phyloP scores from a whole-genome alignment of 2,888 invertebrate species.

The Melieria omissa region DNA sequence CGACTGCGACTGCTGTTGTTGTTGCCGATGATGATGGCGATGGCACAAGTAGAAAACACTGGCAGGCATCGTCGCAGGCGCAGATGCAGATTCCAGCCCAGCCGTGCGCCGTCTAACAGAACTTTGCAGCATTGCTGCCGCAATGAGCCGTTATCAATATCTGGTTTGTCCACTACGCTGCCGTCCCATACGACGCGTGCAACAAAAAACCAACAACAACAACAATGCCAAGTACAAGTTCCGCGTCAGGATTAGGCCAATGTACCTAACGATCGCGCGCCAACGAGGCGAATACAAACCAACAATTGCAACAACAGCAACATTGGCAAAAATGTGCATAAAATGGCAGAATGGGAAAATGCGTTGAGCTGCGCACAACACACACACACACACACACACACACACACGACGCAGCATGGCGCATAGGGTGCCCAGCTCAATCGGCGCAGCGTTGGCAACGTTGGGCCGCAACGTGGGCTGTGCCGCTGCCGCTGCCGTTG shows the following conservation, averaged over 20 bases:
- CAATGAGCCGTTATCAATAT: constrained; percentile 66
- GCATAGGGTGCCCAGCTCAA: constrained; percentile 35
- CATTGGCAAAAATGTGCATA: constrained; percentile 17
- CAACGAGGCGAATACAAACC: constrained; percentile 31
- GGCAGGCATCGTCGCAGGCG: constrained; percentile 27
- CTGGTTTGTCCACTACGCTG: constrained; percentile 63
- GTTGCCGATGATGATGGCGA: constrained; percentile 38
- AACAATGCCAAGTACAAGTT: constrained; percentile 28
- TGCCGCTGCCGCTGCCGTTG: neutral
- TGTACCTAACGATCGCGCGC: constrained; percentile 54
- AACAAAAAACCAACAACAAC: constrained; percentile 28
- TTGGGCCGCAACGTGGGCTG: neutral
- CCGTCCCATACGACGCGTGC: constrained; percentile 40
- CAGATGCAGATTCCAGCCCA: constrained; percentile 19
- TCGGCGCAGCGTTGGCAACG: constrained; percentile 42
- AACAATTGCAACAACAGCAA: constrained; percentile 36
- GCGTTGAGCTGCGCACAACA: too few relatives aligned
- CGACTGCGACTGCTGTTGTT: constrained; percentile 20
- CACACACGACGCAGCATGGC: constrained; percentile 1
- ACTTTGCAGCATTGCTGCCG: constrained; percentile 51
- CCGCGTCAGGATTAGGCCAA: constrained; percentile 58
- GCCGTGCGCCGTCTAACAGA: constrained; percentile 50
- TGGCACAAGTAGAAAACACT: constrained; percentile 41
- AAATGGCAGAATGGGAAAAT: neutral
- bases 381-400: neutral